A percentile compares a stretch with the other conserved stretches of the same genome.
These are phyloP conservation scores for Trichomalopsis sarcophagae DNA, from an alignment of 1,140 invertebrate genomes.

Conservation along the genomic window DNA sequence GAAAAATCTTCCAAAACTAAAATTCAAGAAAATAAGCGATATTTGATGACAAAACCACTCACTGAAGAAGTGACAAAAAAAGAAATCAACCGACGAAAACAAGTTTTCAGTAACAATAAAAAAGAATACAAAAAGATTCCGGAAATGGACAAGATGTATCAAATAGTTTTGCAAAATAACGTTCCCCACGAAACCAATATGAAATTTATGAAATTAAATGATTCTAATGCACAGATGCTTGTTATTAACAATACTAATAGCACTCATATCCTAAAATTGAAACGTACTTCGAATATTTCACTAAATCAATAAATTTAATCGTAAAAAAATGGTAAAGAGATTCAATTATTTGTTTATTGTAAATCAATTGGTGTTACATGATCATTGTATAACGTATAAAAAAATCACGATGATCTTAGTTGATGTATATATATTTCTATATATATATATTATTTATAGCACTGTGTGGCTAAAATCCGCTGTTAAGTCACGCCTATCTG, in stretches of 20 bases:
- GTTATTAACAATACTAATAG: not conserved
- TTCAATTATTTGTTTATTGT: constrained; percentile 43
- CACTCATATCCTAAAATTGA: not conserved
- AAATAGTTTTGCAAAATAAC: constrained; percentile 36
- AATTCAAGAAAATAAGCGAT: not conserved
- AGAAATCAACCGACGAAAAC: not conserved
- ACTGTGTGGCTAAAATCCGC: too few relatives aligned
- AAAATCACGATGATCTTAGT: constrained; percentile 29
- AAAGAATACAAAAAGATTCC: constrained; percentile 27
- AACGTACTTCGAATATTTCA: not conserved
- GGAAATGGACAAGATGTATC: constrained; percentile 39
- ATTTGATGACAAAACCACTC: not conserved
- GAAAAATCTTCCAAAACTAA: not conserved
- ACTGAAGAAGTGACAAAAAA: not conserved
- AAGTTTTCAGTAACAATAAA: not conserved
- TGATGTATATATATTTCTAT: constrained; percentile 16
- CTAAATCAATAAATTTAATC: constrained; percentile 1
- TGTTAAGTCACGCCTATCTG: too few relatives aligned
- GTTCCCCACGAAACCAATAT: not conserved
- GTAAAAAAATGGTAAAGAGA: constrained; percentile 7
- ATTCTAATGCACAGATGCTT: not conserved
- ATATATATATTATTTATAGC: too few relatives aligned
- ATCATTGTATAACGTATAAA: constrained; percentile 40
- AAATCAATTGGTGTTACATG: constrained; percentile 39
- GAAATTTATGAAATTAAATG: constrained; percentile 28